Conservation (phyloP, 1,140 invertebrate species). For the Ylistrum balloti region DNA sequence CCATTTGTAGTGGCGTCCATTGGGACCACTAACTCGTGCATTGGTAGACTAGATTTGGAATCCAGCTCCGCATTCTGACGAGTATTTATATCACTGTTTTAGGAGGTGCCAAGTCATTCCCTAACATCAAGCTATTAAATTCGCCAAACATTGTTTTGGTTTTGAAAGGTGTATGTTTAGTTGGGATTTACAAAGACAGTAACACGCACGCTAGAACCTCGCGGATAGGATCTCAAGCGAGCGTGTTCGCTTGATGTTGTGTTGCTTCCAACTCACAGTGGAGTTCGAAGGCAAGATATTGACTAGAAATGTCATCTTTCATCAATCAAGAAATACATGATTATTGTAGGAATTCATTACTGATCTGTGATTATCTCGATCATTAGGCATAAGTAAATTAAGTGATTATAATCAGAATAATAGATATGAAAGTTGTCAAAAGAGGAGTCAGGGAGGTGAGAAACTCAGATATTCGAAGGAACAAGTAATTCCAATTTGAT, state of each 20-base stretch:
- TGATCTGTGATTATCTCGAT: background rate
- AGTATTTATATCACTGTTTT: conserved; percentile 21
- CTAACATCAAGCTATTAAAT: conserved; percentile 26
- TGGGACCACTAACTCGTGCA: conserved; percentile 2
- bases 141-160: conserved; percentile 33
- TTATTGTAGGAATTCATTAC: background rate
- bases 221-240: background rate
- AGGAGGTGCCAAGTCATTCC: conserved; percentile 17
- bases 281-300: background rate
- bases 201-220: background rate
- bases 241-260: background rate
- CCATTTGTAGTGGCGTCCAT: background rate
- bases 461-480: too few species aligned
- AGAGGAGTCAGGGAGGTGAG: too few species aligned
- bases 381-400: background rate
- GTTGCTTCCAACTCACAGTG: background rate
- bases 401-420: background rate
- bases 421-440: too few species aligned
- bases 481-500: too few species aligned
- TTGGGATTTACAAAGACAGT: background rate
- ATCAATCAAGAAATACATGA: background rate
- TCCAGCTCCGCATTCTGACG: background rate
- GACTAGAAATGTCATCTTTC: background rate
- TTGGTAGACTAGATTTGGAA: conserved; percentile 34
- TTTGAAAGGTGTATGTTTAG: conserved; percentile 28